These are phyloP conservation scores for Sphaeramia orbicularis DNA, from an alignment of 2,797 vertebrate genomes.

Conservation along the genomic window DNA sequence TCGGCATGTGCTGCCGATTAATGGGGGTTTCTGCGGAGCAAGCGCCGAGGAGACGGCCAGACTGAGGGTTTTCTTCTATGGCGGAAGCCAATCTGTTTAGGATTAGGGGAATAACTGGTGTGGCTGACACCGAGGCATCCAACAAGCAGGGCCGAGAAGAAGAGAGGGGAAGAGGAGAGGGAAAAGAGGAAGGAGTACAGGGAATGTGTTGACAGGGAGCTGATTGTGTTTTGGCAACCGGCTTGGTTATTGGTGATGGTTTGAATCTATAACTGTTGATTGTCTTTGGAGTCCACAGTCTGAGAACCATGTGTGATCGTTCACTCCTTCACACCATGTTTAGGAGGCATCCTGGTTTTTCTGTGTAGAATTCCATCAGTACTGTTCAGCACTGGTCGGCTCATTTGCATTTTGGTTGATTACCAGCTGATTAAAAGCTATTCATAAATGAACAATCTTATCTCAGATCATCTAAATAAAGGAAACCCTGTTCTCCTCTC, in stretches of 20 bases:
- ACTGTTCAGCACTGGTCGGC: not conserved
- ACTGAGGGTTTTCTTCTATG: constrained; percentile 83
- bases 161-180: constrained; percentile 57
- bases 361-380: not conserved
- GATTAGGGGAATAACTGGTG: constrained; percentile 86
- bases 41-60: constrained; percentile 82
- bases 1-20: constrained; percentile 86
- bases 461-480: constrained; percentile 61
- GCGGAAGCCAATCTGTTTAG: constrained; percentile 87
- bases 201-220: constrained; percentile 70
- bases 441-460: constrained; percentile 28
- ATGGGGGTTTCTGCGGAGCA: constrained; percentile 81
- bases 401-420: constrained; percentile 19
- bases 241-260: constrained; percentile 57
- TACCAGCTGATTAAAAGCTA: constrained; percentile 9
- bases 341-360: constrained; percentile 23
- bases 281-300: constrained; percentile 43
- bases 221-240: constrained; percentile 75
- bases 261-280: constrained; percentile 59
- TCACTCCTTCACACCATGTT: constrained; percentile 10
- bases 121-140: constrained; percentile 82
- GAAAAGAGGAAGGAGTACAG: constrained; percentile 56
- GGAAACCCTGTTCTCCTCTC: constrained; percentile 56
- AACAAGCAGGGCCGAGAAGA: constrained; percentile 67
- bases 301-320: constrained; percentile 46